A percentile compares a stretch with the other conserved stretches of the same genome.
phyloP scores from a whole-genome alignment of 2,888 invertebrate genomes.

The Sicus ferrugineus region DNA sequence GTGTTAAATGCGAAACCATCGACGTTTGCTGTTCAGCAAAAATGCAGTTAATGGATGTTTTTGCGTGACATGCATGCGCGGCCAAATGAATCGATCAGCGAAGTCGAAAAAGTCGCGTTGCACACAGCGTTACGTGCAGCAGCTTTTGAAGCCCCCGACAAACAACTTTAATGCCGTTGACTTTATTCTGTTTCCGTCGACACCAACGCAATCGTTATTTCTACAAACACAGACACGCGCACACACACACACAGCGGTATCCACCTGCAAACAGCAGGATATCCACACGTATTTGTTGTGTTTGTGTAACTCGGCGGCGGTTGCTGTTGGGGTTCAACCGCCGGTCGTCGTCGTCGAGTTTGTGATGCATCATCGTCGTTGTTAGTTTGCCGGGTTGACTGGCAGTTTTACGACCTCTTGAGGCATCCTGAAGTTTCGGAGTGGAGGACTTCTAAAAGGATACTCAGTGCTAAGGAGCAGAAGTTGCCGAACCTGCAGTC shows the following conservation, averaged over 20 bases:
- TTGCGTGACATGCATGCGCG: no score
- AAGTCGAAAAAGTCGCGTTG: background rate
- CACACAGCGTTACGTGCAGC: background rate
- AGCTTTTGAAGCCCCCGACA: background rate
- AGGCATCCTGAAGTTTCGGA: conserved; percentile 3
- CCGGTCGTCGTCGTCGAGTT: conserved; percentile 3
- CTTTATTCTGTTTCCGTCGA: conserved; percentile 11
- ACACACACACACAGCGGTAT: background rate
- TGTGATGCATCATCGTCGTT: background rate
- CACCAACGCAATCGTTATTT: conserved; percentile 8
- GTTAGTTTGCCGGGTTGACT: background rate
- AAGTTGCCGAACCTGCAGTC: no score
- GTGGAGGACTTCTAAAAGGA: background rate
- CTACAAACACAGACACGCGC: no score
- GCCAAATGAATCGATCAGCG: background rate
- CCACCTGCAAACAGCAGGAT: no score
- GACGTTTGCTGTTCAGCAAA: background rate
- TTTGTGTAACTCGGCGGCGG: no score
- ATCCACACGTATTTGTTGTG: background rate
- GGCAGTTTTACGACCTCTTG: conserved; percentile 2
- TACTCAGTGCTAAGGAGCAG: no score
- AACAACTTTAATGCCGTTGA: conserved; percentile 4
- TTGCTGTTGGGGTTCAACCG: conserved; percentile 13
- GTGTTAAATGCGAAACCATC: conserved; percentile 14
- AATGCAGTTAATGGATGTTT: background rate